These are phyloP conservation scores for Diceros bicornis DNA, from an alignment of 2,797 vertebrate species.

Conservation along the genomic window DNA sequence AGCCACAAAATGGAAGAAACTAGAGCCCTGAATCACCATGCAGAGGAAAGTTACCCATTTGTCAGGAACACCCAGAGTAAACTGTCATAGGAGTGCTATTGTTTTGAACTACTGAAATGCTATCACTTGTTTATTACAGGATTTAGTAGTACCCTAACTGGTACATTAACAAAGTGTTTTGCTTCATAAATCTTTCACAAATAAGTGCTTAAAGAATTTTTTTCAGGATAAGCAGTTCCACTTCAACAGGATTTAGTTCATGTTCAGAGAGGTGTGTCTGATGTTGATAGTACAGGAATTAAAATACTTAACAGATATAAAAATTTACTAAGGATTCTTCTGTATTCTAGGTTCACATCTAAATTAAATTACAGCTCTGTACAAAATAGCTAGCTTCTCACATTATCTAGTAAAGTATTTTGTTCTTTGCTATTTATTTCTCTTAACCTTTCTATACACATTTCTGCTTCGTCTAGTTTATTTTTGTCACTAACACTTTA, in stretches of 20 bases:
- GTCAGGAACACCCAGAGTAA: not conserved
- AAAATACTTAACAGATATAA: conserved; percentile 21
- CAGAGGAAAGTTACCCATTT: not conserved
- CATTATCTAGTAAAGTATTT: conserved; percentile 21
- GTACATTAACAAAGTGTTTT: not conserved
- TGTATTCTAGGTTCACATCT: not conserved
- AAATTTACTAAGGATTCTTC: not conserved
- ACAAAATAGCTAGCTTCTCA: conserved; percentile 55
- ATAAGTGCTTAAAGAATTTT: not conserved
- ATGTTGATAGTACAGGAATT: not conserved
- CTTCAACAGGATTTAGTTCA: not conserved
- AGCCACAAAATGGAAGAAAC: not conserved
- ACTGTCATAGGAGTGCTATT: not conserved
- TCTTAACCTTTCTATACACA: conserved; percentile 63
- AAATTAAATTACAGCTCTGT: conserved; percentile 36
- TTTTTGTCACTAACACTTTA: conserved; percentile 75
- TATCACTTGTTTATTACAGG: not conserved
- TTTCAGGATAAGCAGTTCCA: not conserved
- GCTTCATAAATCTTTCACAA: not conserved
- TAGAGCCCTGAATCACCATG: not conserved
- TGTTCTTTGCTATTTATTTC: conserved; percentile 62
- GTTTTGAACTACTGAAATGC: not conserved
- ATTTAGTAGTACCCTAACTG: not conserved
- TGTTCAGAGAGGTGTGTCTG: not conserved
- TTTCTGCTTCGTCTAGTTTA: conserved; percentile 60